These are phyloP conservation scores for Nysson spinosus DNA, from an alignment of 2,888 invertebrate genomes.

Conservation along the genomic window DNA sequence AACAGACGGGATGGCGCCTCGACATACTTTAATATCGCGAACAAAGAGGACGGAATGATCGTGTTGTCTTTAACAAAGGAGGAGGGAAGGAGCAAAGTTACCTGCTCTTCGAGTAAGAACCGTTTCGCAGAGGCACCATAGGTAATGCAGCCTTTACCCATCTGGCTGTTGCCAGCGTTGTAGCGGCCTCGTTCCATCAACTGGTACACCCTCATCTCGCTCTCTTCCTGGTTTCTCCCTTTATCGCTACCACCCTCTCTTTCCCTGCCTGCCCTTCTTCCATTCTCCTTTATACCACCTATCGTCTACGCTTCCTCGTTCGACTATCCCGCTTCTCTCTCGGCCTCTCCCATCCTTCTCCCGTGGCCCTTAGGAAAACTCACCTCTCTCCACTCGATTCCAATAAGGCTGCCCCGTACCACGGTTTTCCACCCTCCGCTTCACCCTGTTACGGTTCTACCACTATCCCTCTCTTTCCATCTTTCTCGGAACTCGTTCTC, in stretches of 20 bases:
- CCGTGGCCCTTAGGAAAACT: slow-evolving; percentile 72
- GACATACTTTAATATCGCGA: slow-evolving; percentile 63
- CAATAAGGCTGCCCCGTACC: slow-evolving; percentile 71
- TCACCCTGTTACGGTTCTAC: slow-evolving; percentile 42
- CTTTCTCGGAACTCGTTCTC: slow-evolving; percentile 29
- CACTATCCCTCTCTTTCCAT: slow-evolving; percentile 17
- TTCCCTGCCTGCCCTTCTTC: slow-evolving; percentile 34
- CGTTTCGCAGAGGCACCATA: slow-evolving; percentile 65
- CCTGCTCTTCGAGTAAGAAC: slow-evolving; percentile 54
- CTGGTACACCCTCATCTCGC: slow-evolving; percentile 51
- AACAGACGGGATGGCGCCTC: slow-evolving; percentile 44
- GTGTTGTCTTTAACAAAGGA: slow-evolving; percentile 61
- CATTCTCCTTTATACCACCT: slow-evolving; percentile 30
- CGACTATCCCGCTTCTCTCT: slow-evolving; percentile 31
- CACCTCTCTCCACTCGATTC: slow-evolving; percentile 67
- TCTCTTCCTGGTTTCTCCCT: slow-evolving; percentile 37
- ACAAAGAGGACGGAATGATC: slow-evolving; percentile 62
- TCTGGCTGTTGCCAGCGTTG: slow-evolving; percentile 71
- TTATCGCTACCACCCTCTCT: slow-evolving; percentile 25
- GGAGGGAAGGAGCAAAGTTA: slow-evolving; percentile 48
- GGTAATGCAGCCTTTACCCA: slow-evolving; percentile 70
- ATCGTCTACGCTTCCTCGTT: slow-evolving; percentile 29
- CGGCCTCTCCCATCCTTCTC: slow-evolving; percentile 43
- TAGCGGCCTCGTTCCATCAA: slow-evolving; percentile 73
- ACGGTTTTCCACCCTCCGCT: slow-evolving; percentile 52